Evolutionary conservation across 2,888 invertebrate genomes (phyloP), one percentile per base, ranked within the genome.

Genomic region (Cosmia trapezina): DNA sequence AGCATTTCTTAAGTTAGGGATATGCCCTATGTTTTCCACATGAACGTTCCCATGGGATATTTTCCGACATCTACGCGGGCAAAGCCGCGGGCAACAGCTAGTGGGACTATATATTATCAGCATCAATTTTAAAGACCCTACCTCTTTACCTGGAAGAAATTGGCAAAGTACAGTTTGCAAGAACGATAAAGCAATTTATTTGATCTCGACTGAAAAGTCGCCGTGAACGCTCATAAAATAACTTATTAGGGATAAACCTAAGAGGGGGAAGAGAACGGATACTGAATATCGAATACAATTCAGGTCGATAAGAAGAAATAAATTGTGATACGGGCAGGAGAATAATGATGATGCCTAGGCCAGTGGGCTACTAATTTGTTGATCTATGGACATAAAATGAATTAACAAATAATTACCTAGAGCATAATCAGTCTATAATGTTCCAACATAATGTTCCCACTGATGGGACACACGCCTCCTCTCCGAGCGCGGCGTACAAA

Each of bases 151-250:
- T 3, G 28, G 28, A 28, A 28, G 28, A 28, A 28, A 28, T 28
- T 28, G 28, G 28, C 28, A 28, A 28, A 28, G 28, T 5, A 49
- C 70, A 57, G 56, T 41, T 57, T 68, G 41, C 56, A n/a, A 37
- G 33, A 71, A 41, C n/a, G 57, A 49, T 69, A 69, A 57, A 56
- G 41, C n/a, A 68, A 67, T 70, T 70, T 70, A 51, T 69, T 59
- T 71, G 43, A 59, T 69, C n/a, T 59, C 43, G 17, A 71, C 45
- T 63, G 64, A 54, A 54, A 54, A 53, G n/a, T 54, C 43, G n/a
- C 45, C 33, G n/a, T 33, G 22, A 59, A 49, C 43, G n/a, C 33
- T 59, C 71, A 70, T 70, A 70, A 70, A 70, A 33, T 70, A 57
- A 33, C 57, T 43, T 71, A 70, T 70, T 51, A 45, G 17, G 57